Evolutionary conservation across 2,113 vertebrate genomes (phyloP).

Genomic region (Oryzias melastigma): DNA sequence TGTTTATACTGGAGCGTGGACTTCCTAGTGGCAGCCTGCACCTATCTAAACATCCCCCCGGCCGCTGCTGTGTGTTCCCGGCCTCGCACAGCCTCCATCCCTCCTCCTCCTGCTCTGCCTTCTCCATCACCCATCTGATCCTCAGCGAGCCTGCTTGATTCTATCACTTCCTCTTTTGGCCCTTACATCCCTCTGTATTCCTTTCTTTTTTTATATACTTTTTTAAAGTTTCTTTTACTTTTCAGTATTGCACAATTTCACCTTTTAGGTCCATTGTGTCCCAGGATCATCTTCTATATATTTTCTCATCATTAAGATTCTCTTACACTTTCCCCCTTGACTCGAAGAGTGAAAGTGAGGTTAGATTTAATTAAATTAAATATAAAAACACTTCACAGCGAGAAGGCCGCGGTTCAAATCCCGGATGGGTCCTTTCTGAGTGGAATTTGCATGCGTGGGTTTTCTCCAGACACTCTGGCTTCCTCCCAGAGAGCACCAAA

Average conservation of each 20-base stretch:
- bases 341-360: too few species aligned
- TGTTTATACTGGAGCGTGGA: slow-evolving; percentile 85
- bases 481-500: too few species aligned
- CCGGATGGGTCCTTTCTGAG: too few species aligned
- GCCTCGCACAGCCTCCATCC: slow-evolving; percentile 59
- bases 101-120: slow-evolving; percentile 10
- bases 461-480: too few species aligned
- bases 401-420: too few species aligned
- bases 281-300: neutral
- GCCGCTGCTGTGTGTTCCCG: slow-evolving; percentile 78
- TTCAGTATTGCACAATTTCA: neutral
- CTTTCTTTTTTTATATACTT: slow-evolving; percentile 3
- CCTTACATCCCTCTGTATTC: slow-evolving; percentile 34
- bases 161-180: slow-evolving; percentile 57
- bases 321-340: slow-evolving; percentile 1
- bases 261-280: neutral
- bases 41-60: slow-evolving; percentile 85
- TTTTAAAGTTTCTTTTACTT: slow-evolving; percentile 8
- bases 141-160: slow-evolving; percentile 31
- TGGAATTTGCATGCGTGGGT: too few species aligned
- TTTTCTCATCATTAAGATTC: slow-evolving; percentile 16
- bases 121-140: slow-evolving; percentile 32
- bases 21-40: slow-evolving; percentile 87
- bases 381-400: too few species aligned
- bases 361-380: too few species aligned